Evolutionary conservation across 2,113 vertebrate species (phyloP).

Genomic region (Eolophus roseicapilla): DNA sequence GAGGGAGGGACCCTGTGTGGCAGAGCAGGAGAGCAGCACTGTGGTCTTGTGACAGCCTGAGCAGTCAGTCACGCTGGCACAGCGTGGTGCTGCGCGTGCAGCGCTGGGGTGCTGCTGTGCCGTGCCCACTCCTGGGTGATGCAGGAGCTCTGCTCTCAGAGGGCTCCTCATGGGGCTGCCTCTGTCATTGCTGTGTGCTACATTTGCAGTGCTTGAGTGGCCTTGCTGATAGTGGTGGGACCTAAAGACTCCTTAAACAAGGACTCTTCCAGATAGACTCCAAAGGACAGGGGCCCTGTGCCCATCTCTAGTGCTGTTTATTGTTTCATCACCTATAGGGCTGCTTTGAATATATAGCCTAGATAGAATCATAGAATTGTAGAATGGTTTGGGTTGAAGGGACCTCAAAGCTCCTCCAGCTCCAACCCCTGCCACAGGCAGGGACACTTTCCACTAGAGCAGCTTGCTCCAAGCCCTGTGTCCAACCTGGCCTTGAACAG

Average conservation of each 20-base stretch:
- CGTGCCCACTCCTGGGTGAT: neutral
- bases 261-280: neutral
- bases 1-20: neutral
- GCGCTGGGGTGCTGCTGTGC: neutral
- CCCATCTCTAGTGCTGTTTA: neutral
- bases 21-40: neutral
- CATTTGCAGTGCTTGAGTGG: neutral
- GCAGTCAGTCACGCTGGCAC: neutral
- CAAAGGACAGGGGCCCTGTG: neutral
- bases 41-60: neutral
- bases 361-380: neutral
- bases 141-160: neutral
- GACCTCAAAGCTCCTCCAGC: neutral
- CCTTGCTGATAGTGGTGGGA: neutral
- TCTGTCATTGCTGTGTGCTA: neutral
- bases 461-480: neutral
- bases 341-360: neutral
- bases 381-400: neutral
- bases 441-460: neutral
- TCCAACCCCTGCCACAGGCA: neutral
- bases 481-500: too few relatives aligned
- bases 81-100: too few relatives aligned
- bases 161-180: neutral
- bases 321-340: neutral
- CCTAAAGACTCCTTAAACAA: neutral